phyloP scores from a whole-genome alignment of 2,113 vertebrate genomes.

The Oxygymnocypris stewartii region DNA sequence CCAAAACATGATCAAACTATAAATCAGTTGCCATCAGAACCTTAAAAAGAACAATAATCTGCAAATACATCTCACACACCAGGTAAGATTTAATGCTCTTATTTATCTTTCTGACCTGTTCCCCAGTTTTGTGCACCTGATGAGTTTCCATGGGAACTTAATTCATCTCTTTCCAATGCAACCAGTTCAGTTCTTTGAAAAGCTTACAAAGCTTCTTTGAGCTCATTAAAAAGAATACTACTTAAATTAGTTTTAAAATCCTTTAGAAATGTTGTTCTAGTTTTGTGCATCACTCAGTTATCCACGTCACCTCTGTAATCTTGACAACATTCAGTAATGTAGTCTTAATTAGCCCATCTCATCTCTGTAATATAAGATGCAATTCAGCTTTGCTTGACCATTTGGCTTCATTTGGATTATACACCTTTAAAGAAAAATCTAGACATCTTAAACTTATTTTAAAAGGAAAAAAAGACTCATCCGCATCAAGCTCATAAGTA shows the following conservation, averaged over 20 bases:
- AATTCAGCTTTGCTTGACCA: background rate
- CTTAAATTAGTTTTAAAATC: background rate
- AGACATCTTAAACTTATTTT: background rate
- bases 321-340: constrained; percentile 10
- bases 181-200: background rate
- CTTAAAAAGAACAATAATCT: background rate
- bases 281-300: background rate
- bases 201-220: background rate
- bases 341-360: constrained; percentile 8
- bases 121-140: constrained; percentile 11
- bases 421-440: background rate
- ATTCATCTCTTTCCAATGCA: background rate
- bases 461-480: background rate
- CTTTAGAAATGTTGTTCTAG: background rate
- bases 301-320: constrained; percentile 25
- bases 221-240: background rate
- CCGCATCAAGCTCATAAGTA: background rate
- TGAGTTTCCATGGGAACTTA: background rate
- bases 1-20: constrained; percentile 49
- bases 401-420: background rate
- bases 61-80: background rate
- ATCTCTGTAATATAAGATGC: constrained; percentile 1
- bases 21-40: constrained; percentile 1
- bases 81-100: constrained; percentile 26
- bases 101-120: background rate